Evolutionary conservation across 2,113 vertebrate genomes (phyloP), one percentile per base, ranked within the genome.

Genomic region (Apaloderma vittatum): DNA sequence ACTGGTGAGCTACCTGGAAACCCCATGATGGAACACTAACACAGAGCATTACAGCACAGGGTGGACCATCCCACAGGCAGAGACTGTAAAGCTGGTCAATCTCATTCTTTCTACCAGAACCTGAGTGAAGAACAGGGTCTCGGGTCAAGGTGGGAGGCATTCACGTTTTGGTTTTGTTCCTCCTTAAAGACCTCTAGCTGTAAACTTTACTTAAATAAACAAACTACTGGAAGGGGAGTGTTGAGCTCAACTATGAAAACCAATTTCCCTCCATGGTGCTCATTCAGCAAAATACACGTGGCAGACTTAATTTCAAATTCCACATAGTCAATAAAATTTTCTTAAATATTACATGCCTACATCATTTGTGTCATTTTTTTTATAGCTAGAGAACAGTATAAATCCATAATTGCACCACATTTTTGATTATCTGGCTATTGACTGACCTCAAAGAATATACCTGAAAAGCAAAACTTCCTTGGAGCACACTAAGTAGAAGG

Each of bases 31-130:
- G 16, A 66, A 82, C 4, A 54, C 30, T 19, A 81, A 90, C 9
- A 62, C 0, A n/a, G 19, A 81, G 40, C 23, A 77, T 3, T n/a
- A 13, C 43, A 76, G 43, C 18, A 32, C 19, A 37, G 8, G 9
- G 11, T 6, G 11, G 49, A n/a, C 21, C 37, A 89, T 8, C 37
- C 27, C 49, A 80, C 3, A 76, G 18, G 49, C 34, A 57, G 9
- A 6, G 9, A 65, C 36, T 24, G 16, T n/a, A n/a, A 78, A 70
- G 10, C 15, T 9, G 2, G 18, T 30, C 2, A 0, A 12, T 30
- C 22, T 82, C 8, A 34, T 36, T 62, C 51, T 34, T 83, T 45
- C 37, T 71, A 51, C 49, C 43, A 24, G 19, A 70, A 82, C 7
- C 7, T 51, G 30, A 34, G 7, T 54, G 30, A 91, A 86, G 61